Evolutionary conservation across 2,888 invertebrate species (phyloP), one percentile per base, ranked within the genome.

Genomic region (Eustalomyia histrio): DNA sequence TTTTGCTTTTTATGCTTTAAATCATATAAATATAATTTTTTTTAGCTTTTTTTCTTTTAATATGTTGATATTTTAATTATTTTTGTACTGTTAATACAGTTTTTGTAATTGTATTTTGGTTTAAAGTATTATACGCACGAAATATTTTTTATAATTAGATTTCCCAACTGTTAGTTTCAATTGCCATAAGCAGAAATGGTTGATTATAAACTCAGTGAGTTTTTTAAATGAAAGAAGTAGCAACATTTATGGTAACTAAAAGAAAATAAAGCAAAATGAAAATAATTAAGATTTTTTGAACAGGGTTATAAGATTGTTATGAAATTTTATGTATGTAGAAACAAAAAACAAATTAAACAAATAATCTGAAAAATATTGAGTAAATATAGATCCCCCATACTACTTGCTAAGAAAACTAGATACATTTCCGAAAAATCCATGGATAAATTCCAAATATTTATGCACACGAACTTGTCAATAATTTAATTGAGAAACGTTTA

Each of bases 1-100:
- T n/a, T n/a, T 76, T 69, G 17, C 67, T 69, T 63, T n/a, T 47
- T n/a, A 5, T 63, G 52, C 33, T 35, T 69, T 47, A 24, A 75
- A 61, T 47, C 24, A 50, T 16, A 69, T 10, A 21, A 76, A 69
- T 63, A 21, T 63, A 76, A 71, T 71, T 71, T 71, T 71, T 69
- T 69, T 57, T 52, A 33, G 33, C 4, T 6, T 55, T 1, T 39
- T 75, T 33, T 21, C 33, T 61, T 53, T 29, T 7, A 29, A 29
- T 29, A 8, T 65, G 65, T 60, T 65, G 60, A 76, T 52, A 16
- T 65, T 65, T 71, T 10, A 55, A 33, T 16, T 39, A 39, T 52
- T 60, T 57, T 68, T 39, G 21, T 63, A 58, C 17, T 60, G 0
- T 35, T 33, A 12, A 43, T 14, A 35, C 35, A 35, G 4, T 43